Evolutionary conservation across 2,797 vertebrate species (phyloP).

Genomic region (Microctenopoma lineatum): DNA sequence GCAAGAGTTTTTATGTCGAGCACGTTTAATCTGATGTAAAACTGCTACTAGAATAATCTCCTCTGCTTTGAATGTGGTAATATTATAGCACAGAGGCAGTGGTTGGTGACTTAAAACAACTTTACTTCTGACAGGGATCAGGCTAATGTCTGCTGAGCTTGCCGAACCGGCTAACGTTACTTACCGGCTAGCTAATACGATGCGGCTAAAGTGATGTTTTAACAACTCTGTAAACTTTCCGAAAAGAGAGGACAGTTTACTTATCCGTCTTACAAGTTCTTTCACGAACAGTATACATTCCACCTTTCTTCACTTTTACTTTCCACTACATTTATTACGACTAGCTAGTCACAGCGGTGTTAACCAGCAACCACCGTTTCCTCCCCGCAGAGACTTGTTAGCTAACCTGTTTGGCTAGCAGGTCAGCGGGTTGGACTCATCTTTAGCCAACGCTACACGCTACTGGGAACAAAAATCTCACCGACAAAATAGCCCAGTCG

Average conservation of each 20-base stretch:
- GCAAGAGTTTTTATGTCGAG: too few relatives aligned
- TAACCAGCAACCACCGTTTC: slow-evolving; percentile 13
- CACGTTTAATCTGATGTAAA: not conserved
- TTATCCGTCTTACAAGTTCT: too few relatives aligned
- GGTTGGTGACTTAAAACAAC: too few relatives aligned
- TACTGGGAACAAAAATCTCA: not conserved
- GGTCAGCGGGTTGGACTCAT: not conserved
- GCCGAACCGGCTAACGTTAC: not conserved
- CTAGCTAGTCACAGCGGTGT: not conserved
- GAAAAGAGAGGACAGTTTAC: not conserved
- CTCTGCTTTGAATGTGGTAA: not conserved
- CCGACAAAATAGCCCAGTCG: not conserved
- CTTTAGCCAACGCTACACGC: not conserved
- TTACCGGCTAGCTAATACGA: not conserved
- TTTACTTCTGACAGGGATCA: too few relatives aligned
- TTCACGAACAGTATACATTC: too few relatives aligned
- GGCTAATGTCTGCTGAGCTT: not conserved
- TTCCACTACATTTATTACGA: not conserved
- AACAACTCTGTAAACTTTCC: not conserved
- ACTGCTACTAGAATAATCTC: not conserved
- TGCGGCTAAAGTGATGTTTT: too few relatives aligned
- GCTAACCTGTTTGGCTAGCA: slow-evolving; percentile 5
- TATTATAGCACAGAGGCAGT: too few relatives aligned
- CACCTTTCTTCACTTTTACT: not conserved
- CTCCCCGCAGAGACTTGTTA: slow-evolving; percentile 10